These are phyloP conservation scores for Ceyx margarethae DNA, from an alignment of 2,113 vertebrate species.

Conservation along the genomic window DNA sequence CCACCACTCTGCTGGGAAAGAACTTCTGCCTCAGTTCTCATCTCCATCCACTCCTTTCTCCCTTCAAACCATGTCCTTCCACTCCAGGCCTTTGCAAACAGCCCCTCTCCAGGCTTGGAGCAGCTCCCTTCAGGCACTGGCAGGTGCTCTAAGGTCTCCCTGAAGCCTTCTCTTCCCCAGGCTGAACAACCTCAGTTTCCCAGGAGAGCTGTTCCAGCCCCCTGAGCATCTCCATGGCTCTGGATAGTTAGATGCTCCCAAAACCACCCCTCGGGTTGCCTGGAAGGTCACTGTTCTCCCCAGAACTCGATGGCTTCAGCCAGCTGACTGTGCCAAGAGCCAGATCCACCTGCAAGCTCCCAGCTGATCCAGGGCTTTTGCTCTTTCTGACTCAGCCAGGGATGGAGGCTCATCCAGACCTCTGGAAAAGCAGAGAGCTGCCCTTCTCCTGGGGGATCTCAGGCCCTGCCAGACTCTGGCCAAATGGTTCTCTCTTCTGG, in stretches of 20 bases:
- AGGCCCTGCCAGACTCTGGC: neutral
- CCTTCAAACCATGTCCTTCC: too few species aligned
- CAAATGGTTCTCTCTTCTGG: neutral
- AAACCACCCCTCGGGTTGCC: neutral
- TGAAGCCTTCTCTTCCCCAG: too few species aligned
- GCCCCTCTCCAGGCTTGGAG: too few species aligned
- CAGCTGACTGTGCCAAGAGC: fast-evolving
- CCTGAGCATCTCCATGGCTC: too few species aligned
- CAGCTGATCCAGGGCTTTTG: neutral
- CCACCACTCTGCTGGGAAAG: too few species aligned
- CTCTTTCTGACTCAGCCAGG: neutral
- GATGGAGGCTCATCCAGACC: neutral
- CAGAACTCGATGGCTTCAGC: fast-evolving
- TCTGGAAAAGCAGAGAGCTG: neutral
- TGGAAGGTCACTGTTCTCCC: neutral
- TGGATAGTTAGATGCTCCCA: neutral
- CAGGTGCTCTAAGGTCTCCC: too few species aligned
- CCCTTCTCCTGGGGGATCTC: neutral
- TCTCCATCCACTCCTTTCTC: too few species aligned
- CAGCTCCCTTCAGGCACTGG: too few species aligned
- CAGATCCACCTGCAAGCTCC: neutral
- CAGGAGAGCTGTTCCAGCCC: too few species aligned
- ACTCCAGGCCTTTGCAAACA: too few species aligned
- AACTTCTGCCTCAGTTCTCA: too few species aligned
- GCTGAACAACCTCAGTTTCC: too few species aligned